Evolutionary conservation across 2,797 vertebrate genomes (phyloP).

Genomic region (Enteromius afrohamiltoni): DNA sequence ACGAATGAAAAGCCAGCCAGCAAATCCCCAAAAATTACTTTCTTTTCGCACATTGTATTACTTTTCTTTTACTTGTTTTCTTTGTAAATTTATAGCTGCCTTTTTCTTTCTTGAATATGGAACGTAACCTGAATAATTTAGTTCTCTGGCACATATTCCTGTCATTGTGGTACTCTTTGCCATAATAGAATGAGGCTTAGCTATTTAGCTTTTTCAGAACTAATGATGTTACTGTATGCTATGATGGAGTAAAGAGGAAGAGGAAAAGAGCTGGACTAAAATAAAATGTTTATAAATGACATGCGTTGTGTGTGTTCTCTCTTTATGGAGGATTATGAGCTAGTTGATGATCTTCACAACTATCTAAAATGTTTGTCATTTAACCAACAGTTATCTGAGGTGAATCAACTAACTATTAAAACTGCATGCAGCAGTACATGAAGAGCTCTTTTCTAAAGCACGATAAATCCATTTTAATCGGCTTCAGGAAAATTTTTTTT

Average conservation of each 20-base stretch:
- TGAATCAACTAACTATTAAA: too few species aligned
- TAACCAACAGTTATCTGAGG: too few species aligned
- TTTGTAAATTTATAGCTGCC: conserved; percentile 30
- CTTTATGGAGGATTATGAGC: too few species aligned
- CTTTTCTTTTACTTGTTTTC: not conserved
- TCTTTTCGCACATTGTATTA: not conserved
- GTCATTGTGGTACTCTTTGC: not conserved
- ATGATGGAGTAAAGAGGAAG: not conserved
- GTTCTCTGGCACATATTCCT: conserved; percentile 40
- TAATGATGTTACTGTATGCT: not conserved
- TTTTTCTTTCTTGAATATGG: not conserved
- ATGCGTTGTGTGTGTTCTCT: too few species aligned
- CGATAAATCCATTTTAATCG: too few species aligned
- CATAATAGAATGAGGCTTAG: conserved; percentile 12
- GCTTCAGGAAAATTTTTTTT: too few species aligned
- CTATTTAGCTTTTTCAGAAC: conserved; percentile 9
- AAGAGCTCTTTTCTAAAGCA: too few species aligned
- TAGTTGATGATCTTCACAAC: too few species aligned
- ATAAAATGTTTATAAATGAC: conserved; percentile 11
- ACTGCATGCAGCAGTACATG: too few species aligned
- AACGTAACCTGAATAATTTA: not conserved
- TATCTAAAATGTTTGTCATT: too few species aligned
- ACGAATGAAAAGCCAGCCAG: not conserved
- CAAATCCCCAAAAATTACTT: not conserved
- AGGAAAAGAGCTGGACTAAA: conserved; percentile 16